These are phyloP conservation scores for Adelognathus sp. DNA, from an alignment of 2,888 invertebrate species.

Conservation along the genomic window DNA sequence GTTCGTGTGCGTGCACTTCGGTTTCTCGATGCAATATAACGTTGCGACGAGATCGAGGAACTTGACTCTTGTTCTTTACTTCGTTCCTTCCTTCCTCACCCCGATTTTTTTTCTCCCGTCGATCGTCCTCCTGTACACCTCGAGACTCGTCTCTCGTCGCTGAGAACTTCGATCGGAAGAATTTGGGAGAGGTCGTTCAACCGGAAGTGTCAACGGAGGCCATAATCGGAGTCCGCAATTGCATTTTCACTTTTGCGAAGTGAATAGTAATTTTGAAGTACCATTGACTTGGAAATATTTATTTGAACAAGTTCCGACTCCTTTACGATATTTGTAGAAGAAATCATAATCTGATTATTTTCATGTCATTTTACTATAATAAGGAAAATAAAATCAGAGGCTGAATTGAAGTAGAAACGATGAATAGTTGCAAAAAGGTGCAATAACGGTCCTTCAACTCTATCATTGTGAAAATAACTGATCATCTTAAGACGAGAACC, in stretches of 20 bases:
- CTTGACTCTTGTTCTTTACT: conserved; percentile 31
- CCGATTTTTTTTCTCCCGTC: neutral
- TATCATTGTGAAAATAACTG: no score
- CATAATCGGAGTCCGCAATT: neutral
- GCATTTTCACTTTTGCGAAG: neutral
- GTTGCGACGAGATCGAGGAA: conserved; percentile 53
- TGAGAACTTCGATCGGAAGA: conserved; percentile 46
- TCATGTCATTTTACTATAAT: no score
- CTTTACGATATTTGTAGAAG: no score
- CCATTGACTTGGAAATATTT: no score
- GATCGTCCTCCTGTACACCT: neutral
- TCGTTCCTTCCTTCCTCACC: conserved; percentile 13
- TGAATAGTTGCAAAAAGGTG: no score
- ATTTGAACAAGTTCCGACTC: no score
- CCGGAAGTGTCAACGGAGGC: conserved; percentile 51
- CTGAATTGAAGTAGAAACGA: no score
- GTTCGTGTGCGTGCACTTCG: conserved; percentile 39
- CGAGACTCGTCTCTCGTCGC: neutral
- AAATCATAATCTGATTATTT: no score
- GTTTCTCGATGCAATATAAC: conserved; percentile 73
- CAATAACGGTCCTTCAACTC: no score
- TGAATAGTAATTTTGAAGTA: no score
- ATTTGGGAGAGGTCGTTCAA: conserved; percentile 59
- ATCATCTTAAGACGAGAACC: no score
- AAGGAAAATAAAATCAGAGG: no score